phyloP scores from a whole-genome alignment of 1,140 invertebrate species.

The Batillaria attramentaria region DNA sequence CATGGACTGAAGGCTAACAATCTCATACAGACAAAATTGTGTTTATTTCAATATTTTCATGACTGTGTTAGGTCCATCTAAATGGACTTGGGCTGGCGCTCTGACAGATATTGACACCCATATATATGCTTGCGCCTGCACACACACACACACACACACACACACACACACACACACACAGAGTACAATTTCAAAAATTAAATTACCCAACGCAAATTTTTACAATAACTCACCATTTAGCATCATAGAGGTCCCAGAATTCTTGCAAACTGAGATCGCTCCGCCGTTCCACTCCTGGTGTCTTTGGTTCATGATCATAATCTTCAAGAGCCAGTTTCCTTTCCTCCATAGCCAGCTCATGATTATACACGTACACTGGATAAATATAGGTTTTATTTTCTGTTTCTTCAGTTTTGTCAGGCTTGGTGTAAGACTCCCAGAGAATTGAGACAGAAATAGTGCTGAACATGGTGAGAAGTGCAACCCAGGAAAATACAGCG shows the following conservation, averaged over 20 bases:
- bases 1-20: too few species aligned
- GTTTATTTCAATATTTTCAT: too few species aligned
- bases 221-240: slow-evolving; percentile 15
- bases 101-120: neutral
- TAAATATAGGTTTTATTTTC: neutral
- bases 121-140: neutral
- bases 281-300: neutral
- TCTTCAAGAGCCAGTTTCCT: neutral
- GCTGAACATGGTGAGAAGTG: neutral
- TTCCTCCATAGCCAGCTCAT: neutral
- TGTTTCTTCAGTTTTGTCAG: neutral
- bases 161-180: neutral
- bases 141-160: neutral
- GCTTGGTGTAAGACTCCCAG: slow-evolving; percentile 14
- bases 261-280: slow-evolving; percentile 15
- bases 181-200: too few species aligned
- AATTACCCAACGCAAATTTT: too few species aligned
- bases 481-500: neutral
- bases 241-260: slow-evolving; percentile 31
- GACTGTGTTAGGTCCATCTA: too few species aligned
- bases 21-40: too few species aligned
- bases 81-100: too few species aligned
- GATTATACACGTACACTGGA: neutral
- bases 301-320: neutral
- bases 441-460: neutral